These are phyloP conservation scores for Naso thynnoides DNA, from an alignment of 2,797 vertebrate species.

Conservation along the genomic window DNA sequence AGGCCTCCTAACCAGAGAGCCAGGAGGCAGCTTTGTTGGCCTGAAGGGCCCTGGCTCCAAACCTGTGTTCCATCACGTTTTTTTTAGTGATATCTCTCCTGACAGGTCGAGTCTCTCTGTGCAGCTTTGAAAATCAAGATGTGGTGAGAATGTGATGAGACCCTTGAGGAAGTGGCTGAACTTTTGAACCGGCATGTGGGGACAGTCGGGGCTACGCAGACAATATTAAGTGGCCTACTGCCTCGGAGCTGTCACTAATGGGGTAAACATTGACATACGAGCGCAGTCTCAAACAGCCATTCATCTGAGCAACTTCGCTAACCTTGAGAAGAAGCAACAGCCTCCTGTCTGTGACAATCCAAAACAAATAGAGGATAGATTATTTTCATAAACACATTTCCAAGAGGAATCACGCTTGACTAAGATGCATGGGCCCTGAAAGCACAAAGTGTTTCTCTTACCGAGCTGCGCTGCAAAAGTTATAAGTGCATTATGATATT, in stretches of 20 bases:
- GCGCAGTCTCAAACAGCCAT: constrained; percentile 74
- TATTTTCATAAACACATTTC: constrained; percentile 78
- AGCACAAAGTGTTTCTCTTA: constrained; percentile 44
- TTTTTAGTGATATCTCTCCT: constrained; percentile 88
- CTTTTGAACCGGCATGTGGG: constrained; percentile 89
- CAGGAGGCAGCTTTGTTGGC: constrained; percentile 72
- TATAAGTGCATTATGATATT: constrained; percentile 64
- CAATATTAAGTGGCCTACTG: constrained; percentile 82
- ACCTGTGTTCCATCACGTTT: constrained; percentile 92
- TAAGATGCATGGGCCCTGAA: constrained; percentile 68
- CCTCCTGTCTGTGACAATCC: constrained; percentile 71
- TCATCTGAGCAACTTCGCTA: constrained; percentile 77
- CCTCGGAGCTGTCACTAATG: constrained; percentile 84
- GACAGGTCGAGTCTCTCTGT: constrained; percentile 86
- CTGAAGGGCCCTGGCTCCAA: constrained; percentile 68
- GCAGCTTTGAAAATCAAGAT: constrained; percentile 92
- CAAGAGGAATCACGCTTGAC: constrained; percentile 68
- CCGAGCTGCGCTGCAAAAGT: constrained; percentile 54
- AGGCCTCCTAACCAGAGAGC: constrained; percentile 83
- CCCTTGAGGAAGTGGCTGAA: constrained; percentile 91
- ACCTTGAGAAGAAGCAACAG: constrained; percentile 77
- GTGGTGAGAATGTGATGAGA: constrained; percentile 90
- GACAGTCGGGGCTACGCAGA: constrained; percentile 75
- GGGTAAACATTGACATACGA: constrained; percentile 85
- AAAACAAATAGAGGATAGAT: constrained; percentile 75